Evolutionary conservation across 1,140 invertebrate genomes (phyloP), one percentile per base, ranked within the genome.

Genomic region (Gryon sp.): DNA sequence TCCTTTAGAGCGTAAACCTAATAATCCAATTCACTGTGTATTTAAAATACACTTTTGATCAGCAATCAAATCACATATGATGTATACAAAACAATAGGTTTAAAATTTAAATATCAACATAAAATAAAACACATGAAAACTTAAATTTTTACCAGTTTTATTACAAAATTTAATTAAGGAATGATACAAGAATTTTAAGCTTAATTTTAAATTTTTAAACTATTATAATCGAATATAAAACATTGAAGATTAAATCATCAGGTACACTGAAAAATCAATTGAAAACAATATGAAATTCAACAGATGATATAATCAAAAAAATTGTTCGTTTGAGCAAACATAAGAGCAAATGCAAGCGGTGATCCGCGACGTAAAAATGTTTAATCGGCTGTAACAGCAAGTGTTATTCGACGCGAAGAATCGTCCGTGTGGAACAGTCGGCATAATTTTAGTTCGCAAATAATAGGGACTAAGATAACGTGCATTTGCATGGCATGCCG

Each of bases 381-480:
- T 43, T 22, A 65, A 65, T 50, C 43, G 24, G 16, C 41, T 52
- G 41, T 63, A 63, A 63, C 48, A 38, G 60, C 46, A 53, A 43
- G 38, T 52, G 48, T 34, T 63, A 63, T 52, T 16, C 60, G 24
- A 22, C 57, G 2, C 15, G 19, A 3, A 8, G 45, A 65, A 28
- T 6, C 46, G 46, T 15, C 38, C 1, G 38, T 9, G 46, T 65
- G 60, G 60, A 65, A 53, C 60, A 65, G 45, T 53, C 28, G 60
- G 26, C 38, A 53, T 65, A 65, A 41, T 63, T n/a, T 63, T 26
- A 52, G 45, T 52, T 63, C 26, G 46, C 24, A 63, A 63, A 63
- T 63, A 63, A 63, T 46, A n/a, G 57, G 34, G 26, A 30, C 43
- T 0, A 16, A 50, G 43, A 62, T 62, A 48, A 62, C 30, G 57